Evolutionary conservation across 2,888 invertebrate genomes (phyloP).

Genomic region (Andrena bucephala): DNA sequence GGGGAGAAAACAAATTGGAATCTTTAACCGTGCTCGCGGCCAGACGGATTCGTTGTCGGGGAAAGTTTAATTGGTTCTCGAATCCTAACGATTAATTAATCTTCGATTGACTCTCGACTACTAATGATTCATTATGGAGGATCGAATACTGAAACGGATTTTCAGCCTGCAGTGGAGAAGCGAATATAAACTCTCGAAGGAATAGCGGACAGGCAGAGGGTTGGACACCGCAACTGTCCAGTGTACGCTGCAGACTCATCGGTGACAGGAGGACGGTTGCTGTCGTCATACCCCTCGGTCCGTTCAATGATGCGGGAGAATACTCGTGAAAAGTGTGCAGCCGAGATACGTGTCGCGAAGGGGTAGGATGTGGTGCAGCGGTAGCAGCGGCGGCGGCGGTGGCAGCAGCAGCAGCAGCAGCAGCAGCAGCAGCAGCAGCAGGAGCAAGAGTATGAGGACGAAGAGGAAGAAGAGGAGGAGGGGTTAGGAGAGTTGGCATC

Average conservation of each 20-base stretch:
- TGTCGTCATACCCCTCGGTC: slow-evolving; percentile 31
- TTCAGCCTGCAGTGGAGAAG: too few relatives aligned
- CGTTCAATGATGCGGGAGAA: slow-evolving; percentile 57
- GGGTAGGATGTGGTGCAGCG: slow-evolving; percentile 15
- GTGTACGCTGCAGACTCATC: slow-evolving; percentile 6
- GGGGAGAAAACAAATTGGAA: slow-evolving; percentile 57
- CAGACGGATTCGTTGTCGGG: slow-evolving; percentile 66
- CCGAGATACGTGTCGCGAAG: slow-evolving; percentile 60
- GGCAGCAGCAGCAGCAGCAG: slow-evolving; percentile 37
- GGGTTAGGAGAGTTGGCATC: slow-evolving; percentile 57
- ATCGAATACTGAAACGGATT: slow-evolving; percentile 29
- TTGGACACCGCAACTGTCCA: slow-evolving; percentile 22
- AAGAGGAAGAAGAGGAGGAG: slow-evolving; percentile 25
- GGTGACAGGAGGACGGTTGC: slow-evolving; percentile 32
- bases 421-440: slow-evolving; percentile 29
- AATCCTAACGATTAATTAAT: slow-evolving; percentile 75
- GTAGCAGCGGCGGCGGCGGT: slow-evolving; percentile 6
- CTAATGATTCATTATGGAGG: slow-evolving; percentile 72
- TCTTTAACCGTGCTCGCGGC: slow-evolving; percentile 56
- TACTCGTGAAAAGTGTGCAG: slow-evolving; percentile 66
- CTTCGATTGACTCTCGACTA: slow-evolving; percentile 74
- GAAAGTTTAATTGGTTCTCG: slow-evolving; percentile 76
- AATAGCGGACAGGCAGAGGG: background rate
- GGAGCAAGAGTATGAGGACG: slow-evolving; percentile 3
- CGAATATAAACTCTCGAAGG: background rate